Evolutionary conservation across 1,140 invertebrate species (phyloP).

Genomic region (Drosophila navojoa): DNA sequence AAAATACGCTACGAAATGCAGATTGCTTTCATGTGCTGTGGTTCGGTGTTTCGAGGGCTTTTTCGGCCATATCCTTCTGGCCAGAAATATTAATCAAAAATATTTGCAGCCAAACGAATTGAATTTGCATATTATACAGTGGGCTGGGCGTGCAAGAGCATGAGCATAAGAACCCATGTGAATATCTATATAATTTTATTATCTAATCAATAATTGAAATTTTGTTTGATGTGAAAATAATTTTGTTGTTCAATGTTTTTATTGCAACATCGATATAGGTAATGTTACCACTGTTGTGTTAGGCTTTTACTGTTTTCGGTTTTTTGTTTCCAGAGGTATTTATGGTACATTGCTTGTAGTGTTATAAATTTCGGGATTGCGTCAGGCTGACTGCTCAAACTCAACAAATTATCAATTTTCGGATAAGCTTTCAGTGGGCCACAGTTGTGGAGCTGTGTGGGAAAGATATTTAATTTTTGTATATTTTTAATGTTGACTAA

Average conservation of each 20-base stretch:
- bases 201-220: conserved; percentile 25
- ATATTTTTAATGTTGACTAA: background rate
- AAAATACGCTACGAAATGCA: conserved; percentile 45
- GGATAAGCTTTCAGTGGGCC: background rate
- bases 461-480: too few species aligned
- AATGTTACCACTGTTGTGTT: conserved; percentile 36
- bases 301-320: background rate
- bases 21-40: conserved; percentile 14
- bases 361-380: conserved; percentile 32
- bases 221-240: background rate
- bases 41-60: conserved; percentile 1
- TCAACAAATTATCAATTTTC: conserved; percentile 58
- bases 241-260: too few species aligned
- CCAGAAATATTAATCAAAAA: conserved; percentile 72
- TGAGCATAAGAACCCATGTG: background rate
- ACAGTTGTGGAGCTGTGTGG: background rate
- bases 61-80: conserved; percentile 18
- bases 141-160: background rate
- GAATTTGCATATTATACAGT: conserved; percentile 69
- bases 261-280: too few species aligned
- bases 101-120: conserved; percentile 52
- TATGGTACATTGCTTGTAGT: conserved; percentile 37
- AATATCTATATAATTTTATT: background rate
- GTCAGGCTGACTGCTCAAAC: conserved; percentile 41
- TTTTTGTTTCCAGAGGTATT: conserved; percentile 13